phyloP scores from a whole-genome alignment of 1,140 invertebrate species.

The Bacillus rossius region DNA sequence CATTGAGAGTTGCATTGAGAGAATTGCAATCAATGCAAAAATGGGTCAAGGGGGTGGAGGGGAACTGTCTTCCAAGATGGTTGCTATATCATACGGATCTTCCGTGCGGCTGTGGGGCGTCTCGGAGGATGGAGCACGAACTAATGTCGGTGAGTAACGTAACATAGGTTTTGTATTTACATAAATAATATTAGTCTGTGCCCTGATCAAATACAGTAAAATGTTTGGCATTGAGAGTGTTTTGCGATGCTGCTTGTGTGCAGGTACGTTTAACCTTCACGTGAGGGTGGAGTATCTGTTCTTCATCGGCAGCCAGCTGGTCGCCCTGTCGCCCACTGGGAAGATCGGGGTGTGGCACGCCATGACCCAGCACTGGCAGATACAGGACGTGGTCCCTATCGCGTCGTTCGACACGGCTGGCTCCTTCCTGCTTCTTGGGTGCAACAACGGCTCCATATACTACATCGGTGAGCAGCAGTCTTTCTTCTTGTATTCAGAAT shows the following conservation, averaged over 20 bases:
- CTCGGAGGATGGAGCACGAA: constrained; percentile 67
- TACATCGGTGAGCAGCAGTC: constrained; percentile 88
- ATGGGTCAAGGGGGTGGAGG: constrained; percentile 53
- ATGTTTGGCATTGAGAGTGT: no score
- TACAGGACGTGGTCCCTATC: constrained; percentile 91
- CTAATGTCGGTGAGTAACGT: constrained; percentile 61
- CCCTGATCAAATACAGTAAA: no score
- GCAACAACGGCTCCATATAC: constrained; percentile 95
- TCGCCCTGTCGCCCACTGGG: constrained; percentile 88
- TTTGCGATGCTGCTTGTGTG: no score
- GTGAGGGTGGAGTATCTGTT: constrained; percentile 93
- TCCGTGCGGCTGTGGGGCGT: constrained; percentile 88
- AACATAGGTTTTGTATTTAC: neutral
- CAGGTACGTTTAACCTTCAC: constrained; percentile 82
- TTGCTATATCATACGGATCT: constrained; percentile 81
- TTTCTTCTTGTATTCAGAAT: no score
- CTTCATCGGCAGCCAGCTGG: constrained; percentile 95
- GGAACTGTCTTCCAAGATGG: constrained; percentile 67
- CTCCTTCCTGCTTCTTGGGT: constrained; percentile 90
- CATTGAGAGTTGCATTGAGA: constrained; percentile 83
- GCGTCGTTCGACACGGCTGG: constrained; percentile 95
- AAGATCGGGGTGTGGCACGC: constrained; percentile 99
- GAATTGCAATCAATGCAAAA: constrained; percentile 93
- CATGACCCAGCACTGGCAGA: constrained; percentile 97
- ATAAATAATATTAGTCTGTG: no score